Base-by-base conservation (phyloP, 2,113 vertebrate species). In the Anseranas semipalmata region DNA sequence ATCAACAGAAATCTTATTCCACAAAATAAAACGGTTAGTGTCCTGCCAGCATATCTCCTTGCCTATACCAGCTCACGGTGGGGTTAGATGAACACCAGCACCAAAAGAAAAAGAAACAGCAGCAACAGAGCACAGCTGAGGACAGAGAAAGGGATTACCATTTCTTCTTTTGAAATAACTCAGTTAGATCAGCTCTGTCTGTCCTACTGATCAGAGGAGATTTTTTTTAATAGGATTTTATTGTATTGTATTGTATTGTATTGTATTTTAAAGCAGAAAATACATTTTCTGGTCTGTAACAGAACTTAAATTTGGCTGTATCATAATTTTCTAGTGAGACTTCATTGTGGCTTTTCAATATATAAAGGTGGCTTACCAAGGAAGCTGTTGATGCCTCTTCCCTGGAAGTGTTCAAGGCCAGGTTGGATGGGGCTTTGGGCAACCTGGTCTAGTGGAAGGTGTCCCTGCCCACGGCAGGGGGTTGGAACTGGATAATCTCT, bases 51-150 rank as follows among this genome's bases (percentile, higher is more conserved):
- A 24, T 4, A 16, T 0, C 1, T 46, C 25, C 30, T 33, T 27
- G 12, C 15, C 45, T 11, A 3, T 3, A 1, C 15, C 46, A 53
- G 0, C 30, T 17, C 37, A 5, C 2, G 6, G 7, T 1, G 3
- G 15, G 10, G 16, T 15, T 25, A 63, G 28, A 46, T 7, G 7
- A 50, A 73, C 4, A 66, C 2, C 21, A 21, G 15, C 2, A 39
- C 5, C 7, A 12, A 8, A 19, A 24, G 10, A 27, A 15, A 8
- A n/a, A 45, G 10, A 56, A 25, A 4, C 13, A 33, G n/a, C 30
- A 66, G 37, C 6, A 33, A 9, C 12, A 48, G 12, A 63, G 39
- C 39, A 37, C 25, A 22, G 25, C 18, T 19, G 6, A 15, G 1
- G 3, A 12, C 5, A 20, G 20, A 46, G 28, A 21, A 27, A n/a